phyloP scores from a whole-genome alignment of 1,140 invertebrate genomes.

The Arion vulgaris region DNA sequence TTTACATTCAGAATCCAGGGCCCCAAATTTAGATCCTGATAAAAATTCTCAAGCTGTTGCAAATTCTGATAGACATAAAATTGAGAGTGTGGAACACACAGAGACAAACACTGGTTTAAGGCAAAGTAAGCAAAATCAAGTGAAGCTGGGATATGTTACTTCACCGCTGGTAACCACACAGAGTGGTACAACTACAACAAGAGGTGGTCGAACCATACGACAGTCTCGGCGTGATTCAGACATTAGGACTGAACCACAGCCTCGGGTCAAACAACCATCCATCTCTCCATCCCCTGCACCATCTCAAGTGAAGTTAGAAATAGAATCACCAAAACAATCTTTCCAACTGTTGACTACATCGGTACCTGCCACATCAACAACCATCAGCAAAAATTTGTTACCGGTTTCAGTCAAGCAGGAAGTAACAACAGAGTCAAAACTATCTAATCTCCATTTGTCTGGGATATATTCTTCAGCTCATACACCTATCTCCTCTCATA shows the following conservation, averaged over 20 bases:
- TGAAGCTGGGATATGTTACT: neutral
- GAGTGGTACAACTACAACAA: constrained; percentile 34
- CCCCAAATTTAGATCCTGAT: neutral
- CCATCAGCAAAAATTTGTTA: neutral
- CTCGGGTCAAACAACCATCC: neutral
- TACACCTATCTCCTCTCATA: neutral
- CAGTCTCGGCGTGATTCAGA: constrained; percentile 25
- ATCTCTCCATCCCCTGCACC: neutral
- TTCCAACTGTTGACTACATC: neutral
- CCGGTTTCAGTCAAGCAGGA: neutral
- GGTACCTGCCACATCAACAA: neutral
- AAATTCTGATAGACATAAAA: neutral
- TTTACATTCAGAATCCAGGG: neutral
- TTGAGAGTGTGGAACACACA: neutral
- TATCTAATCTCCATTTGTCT: neutral
- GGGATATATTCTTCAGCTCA: constrained; percentile 1
- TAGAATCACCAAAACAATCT: neutral
- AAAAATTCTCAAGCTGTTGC: neutral
- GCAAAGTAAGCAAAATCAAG: neutral
- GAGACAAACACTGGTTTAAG: neutral
- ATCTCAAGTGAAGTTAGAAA: neutral
- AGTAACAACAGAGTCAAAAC: constrained; percentile 3
- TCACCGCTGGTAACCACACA: neutral
- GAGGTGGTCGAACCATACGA: constrained; percentile 39
- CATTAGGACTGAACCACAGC: neutral